Evolutionary conservation across 2,113 vertebrate genomes (phyloP).

Genomic region (Sus scrofa): DNA sequence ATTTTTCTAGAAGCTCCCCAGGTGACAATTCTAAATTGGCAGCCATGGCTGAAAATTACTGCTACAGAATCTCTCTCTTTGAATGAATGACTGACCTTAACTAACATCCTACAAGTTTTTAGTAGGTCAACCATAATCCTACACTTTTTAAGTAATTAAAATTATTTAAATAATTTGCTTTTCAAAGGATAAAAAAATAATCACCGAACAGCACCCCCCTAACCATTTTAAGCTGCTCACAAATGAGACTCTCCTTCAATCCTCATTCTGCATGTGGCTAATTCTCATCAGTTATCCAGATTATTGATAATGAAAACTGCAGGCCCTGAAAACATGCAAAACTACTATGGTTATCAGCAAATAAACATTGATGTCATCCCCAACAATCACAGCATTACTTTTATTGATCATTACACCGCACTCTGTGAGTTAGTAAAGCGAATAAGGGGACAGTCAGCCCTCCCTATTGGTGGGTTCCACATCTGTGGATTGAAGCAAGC

Average conservation of each 20-base stretch:
- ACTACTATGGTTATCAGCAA: neutral
- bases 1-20: constrained; percentile 22
- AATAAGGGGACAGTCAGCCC: neutral
- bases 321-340: constrained; percentile 3
- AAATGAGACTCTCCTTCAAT: constrained; percentile 48
- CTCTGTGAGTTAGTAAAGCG: constrained; percentile 1
- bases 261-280: neutral
- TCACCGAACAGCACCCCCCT: neutral
- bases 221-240: constrained; percentile 42
- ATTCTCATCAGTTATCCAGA: constrained; percentile 16
- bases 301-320: constrained; percentile 37
- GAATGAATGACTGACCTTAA: neutral
- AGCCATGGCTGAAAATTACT: constrained; percentile 33
- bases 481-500: neutral
- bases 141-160: neutral
- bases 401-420: constrained; percentile 14
- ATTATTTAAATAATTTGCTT: constrained; percentile 47
- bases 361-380: neutral
- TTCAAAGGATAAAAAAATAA: constrained; percentile 23
- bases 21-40: constrained; percentile 36
- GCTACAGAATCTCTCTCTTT: neutral
- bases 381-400: neutral
- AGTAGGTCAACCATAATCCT: neutral
- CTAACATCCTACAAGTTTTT: constrained; percentile 48
- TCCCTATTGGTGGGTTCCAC: neutral